A percentile compares a stretch with the other conserved stretches of the same genome.
Evolutionary conservation across 2,797 vertebrate species (phyloP).

Genomic region (Neosilurus mollespiculum): DNA sequence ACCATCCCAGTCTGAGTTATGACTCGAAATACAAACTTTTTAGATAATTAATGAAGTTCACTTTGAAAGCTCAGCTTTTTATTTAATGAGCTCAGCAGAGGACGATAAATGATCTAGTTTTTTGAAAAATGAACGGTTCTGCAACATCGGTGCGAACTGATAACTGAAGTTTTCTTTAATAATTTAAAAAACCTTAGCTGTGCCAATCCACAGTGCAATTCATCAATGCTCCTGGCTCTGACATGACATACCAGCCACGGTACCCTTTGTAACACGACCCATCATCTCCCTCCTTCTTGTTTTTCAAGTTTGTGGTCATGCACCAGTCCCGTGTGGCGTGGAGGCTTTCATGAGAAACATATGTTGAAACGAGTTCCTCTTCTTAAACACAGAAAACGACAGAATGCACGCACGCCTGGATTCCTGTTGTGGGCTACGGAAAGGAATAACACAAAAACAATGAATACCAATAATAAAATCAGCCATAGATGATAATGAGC

Average conservation of each 20-base stretch:
- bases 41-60: conserved; percentile 12
- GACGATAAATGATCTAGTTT: conserved; percentile 5
- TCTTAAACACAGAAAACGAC: conserved; percentile 27
- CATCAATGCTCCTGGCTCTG: conserved; percentile 6
- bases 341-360: conserved; percentile 53
- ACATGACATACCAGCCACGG: conserved; percentile 29
- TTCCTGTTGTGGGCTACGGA: not conserved
- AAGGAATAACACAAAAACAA: not conserved
- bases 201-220: conserved; percentile 20
- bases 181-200: not conserved
- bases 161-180: not conserved
- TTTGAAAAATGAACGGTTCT: not conserved
- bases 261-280: conserved; percentile 58
- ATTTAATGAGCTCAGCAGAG: not conserved
- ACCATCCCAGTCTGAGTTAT: conserved; percentile 19
- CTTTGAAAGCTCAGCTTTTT: conserved; percentile 10
- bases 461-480: not conserved
- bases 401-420: not conserved
- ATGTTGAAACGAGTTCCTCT: conserved; percentile 50
- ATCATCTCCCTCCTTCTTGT: conserved; percentile 49
- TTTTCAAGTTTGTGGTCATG: conserved; percentile 45
- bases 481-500: not conserved
- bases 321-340: conserved; percentile 38
- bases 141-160: not conserved
- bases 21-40: conserved; percentile 23